Percentiles rank a stretch among this genome's conserved stretches.
Conservation (phyloP, 2,113 vertebrate species). For the Pogonocichla stellata region DNA sequence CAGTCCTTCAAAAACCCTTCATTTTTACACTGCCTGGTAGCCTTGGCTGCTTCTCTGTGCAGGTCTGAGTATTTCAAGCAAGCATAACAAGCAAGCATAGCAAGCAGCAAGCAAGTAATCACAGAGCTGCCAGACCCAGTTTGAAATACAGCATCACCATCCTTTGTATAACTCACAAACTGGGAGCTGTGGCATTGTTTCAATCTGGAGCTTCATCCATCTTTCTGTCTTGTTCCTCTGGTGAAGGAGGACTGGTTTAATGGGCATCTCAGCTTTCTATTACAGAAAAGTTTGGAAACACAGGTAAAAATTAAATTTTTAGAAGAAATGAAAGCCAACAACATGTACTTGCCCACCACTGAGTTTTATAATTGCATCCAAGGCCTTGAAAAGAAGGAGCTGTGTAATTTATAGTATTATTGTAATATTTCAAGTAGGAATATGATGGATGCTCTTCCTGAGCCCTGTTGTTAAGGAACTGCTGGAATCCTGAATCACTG, state of each 20-base stretch:
- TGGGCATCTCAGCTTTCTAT: neutral
- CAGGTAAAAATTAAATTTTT: neutral
- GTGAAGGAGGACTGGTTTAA: neutral
- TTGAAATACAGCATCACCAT: neutral
- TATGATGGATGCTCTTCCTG: neutral
- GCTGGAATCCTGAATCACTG: neutral
- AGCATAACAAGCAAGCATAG: no score
- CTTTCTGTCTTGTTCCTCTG: neutral
- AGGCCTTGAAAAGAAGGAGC: neutral
- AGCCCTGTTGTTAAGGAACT: neutral
- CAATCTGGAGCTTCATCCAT: neutral
- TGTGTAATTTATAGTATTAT: neutral
- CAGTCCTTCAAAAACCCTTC: neutral
- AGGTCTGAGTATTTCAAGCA: neutral
- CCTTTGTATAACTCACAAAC: neutral
- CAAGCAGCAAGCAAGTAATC: neutral
- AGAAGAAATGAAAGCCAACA: neutral
- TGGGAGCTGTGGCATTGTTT: neutral
- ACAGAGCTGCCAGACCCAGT: neutral
- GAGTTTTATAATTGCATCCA: conserved; percentile 7
- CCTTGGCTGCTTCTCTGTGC: neutral
- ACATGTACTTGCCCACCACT: neutral
- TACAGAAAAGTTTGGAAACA: neutral
- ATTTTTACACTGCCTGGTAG: neutral
- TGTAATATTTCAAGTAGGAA: neutral